Evolutionary conservation across 2,888 invertebrate species (phyloP).

Genomic region (Phengaris alcon): DNA sequence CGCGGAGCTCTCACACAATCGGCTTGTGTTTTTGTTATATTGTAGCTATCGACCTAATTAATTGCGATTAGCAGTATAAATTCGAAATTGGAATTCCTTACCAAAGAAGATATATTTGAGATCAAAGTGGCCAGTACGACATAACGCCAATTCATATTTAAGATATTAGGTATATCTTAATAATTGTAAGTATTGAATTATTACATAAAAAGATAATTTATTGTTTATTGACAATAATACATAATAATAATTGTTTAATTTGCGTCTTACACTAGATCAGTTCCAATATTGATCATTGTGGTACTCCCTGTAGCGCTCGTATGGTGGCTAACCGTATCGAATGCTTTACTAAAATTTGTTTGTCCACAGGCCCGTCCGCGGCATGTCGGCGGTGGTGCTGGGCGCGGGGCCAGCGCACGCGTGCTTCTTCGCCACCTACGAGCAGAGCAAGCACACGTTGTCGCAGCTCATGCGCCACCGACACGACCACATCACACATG

Average conservation of each 20-base stretch:
- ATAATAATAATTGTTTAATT: too few relatives aligned
- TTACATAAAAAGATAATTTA: too few relatives aligned
- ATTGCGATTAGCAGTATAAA: neutral
- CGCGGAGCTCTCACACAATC: neutral
- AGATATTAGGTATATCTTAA: too few relatives aligned
- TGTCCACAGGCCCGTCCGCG: slow-evolving; percentile 88
- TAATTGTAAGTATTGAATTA: too few relatives aligned
- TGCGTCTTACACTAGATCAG: too few relatives aligned
- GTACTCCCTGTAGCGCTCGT: neutral
- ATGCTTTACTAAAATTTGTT: neutral
- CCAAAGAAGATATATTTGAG: too few relatives aligned
- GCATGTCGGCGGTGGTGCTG: slow-evolving; percentile 93
- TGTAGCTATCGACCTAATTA: neutral
- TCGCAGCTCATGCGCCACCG: slow-evolving; percentile 81
- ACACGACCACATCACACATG: slow-evolving; percentile 87
- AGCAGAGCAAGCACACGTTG: slow-evolving; percentile 91
- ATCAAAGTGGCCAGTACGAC: too few relatives aligned
- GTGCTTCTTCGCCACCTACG: slow-evolving; percentile 98
- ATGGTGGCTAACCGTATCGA: neutral
- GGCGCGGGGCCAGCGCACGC: slow-evolving; percentile 99
- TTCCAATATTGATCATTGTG: neutral
- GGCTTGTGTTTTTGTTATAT: neutral
- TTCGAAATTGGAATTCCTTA: too few relatives aligned
- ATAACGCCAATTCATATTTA: too few relatives aligned
- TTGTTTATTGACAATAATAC: too few relatives aligned